phyloP scores from a whole-genome alignment of 2,113 vertebrate species.

The Hydrochoerus hydrochaeris region DNA sequence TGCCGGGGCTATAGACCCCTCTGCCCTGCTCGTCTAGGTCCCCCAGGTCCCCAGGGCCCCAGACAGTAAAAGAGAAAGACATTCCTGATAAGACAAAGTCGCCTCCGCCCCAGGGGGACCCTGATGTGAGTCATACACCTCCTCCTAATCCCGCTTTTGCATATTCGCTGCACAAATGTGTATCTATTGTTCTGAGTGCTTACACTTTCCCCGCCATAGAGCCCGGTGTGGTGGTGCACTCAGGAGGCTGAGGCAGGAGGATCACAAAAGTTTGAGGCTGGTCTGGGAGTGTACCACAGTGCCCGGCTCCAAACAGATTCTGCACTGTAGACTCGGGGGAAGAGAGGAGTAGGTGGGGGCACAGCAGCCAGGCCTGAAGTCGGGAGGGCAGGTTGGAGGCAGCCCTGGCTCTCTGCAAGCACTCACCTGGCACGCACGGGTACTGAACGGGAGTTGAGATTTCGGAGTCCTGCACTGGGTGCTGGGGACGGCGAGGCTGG shows the following conservation, averaged over 20 bases:
- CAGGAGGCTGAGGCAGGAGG: neutral
- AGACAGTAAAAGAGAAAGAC: neutral
- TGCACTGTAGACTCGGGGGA: neutral
- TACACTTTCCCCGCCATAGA: neutral
- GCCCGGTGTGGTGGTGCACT: neutral
- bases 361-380: rapidly evolving
- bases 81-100: neutral
- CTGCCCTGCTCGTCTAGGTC: rapidly evolving
- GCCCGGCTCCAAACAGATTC: neutral
- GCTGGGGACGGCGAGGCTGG: neutral
- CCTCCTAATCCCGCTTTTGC: neutral
- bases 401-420: too few species aligned
- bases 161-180: neutral
- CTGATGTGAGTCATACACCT: neutral
- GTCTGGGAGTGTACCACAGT: neutral
- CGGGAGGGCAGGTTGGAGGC: neutral
- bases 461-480: neutral
- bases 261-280: neutral
- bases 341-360: neutral
- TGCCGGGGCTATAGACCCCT: neutral
- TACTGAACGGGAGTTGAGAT: neutral
- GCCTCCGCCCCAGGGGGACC: neutral
- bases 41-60: neutral
- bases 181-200: neutral
- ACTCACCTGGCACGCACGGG: neutral